phyloP scores from a whole-genome alignment of 2,113 vertebrate genomes.

The Microcebus ravelobensis region DNA sequence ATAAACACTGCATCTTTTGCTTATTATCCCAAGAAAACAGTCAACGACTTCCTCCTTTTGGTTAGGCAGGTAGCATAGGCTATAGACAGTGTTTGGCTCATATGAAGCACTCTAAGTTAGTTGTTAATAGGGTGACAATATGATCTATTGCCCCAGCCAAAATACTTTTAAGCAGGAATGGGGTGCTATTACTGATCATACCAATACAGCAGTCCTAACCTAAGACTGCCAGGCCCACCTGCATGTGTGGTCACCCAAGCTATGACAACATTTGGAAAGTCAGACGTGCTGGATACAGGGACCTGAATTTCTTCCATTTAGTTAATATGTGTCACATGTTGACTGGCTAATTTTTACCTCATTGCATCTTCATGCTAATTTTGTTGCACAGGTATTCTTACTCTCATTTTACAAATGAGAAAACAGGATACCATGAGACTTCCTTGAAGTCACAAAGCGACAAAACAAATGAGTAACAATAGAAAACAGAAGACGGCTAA shows the following conservation, averaged over 20 bases:
- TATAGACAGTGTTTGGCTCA: not conserved
- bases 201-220: not conserved
- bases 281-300: too few relatives aligned
- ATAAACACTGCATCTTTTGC: not conserved
- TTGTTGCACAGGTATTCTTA: not conserved
- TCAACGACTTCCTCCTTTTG: not conserved
- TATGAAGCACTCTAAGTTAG: not conserved
- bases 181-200: not conserved
- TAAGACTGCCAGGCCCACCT: not conserved
- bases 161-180: not conserved
- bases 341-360: not conserved
- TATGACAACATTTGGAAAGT: not conserved
- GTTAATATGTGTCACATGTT: not conserved
- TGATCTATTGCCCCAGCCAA: not conserved
- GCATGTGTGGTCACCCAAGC: not conserved
- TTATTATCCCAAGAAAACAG: not conserved
- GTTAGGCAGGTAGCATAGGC: not conserved
- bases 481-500: not conserved
- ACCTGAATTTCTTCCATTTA: not conserved
- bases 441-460: not conserved
- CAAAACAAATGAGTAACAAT: too few relatives aligned
- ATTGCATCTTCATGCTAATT: not conserved
- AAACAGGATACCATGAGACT: not conserved
- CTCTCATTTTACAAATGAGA: not conserved
- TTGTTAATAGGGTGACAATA: rapidly evolving